A percentile compares a stretch with the other conserved stretches of the same genome.
Evolutionary conservation across 1,140 invertebrate genomes (phyloP).

Genomic region (Drosophila subobscura): DNA sequence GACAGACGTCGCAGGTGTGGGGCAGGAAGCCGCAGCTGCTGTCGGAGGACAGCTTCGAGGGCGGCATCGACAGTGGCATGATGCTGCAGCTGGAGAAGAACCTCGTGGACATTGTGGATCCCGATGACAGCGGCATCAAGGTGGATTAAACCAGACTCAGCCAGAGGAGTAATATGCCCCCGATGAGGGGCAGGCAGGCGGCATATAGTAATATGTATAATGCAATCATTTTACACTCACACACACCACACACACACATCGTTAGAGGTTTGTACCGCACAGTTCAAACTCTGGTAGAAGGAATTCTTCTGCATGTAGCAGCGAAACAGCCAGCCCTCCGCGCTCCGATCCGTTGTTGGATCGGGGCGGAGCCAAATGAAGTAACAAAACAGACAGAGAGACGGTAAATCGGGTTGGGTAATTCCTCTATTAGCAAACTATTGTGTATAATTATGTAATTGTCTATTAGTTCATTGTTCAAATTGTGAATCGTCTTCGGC

Average conservation of each 20-base stretch:
- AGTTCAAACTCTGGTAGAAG: conserved; percentile 63
- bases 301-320: conserved; percentile 55
- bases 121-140: conserved; percentile 79
- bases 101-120: conserved; percentile 74
- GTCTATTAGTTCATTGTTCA: conserved; percentile 68
- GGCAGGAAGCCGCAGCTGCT: conserved; percentile 60
- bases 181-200: too few species aligned
- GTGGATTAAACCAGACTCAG: conserved; percentile 50
- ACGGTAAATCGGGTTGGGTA: conserved; percentile 63
- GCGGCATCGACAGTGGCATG: conserved; percentile 74
- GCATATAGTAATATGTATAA: conserved; percentile 42
- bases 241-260: conserved; percentile 28
- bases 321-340: conserved; percentile 42
- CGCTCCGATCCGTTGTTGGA: conserved; percentile 65
- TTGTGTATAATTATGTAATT: conserved; percentile 66
- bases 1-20: conserved; percentile 35
- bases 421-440: conserved; percentile 62
- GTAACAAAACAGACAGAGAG: conserved; percentile 1
- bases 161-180: conserved; percentile 19
- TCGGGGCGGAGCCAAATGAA: conserved; percentile 53
- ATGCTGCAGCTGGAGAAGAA: conserved; percentile 77
- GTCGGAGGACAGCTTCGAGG: conserved; percentile 73
- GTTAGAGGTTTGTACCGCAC: conserved; percentile 55
- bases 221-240: conserved; percentile 49
- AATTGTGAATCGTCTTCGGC: conserved; percentile 49